A percentile compares a stretch with the other conserved stretches of the same genome.
These are phyloP conservation scores for Eira barbara DNA, from an alignment of 2,113 vertebrate species.

Conservation along the genomic window DNA sequence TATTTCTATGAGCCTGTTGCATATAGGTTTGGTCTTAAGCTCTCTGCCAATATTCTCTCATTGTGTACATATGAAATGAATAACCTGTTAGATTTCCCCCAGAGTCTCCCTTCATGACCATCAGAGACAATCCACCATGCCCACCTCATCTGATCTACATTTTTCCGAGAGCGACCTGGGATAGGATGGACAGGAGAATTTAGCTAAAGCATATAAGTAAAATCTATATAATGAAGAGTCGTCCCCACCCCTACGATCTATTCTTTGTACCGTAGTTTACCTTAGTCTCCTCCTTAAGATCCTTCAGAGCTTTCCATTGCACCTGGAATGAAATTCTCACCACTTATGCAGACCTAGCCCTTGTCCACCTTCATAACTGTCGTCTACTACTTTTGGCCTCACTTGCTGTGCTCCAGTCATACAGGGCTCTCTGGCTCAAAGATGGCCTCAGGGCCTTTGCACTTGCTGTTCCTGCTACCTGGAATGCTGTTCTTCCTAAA, in stretches of 20 bases:
- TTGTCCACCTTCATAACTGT: neutral
- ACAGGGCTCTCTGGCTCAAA: neutral
- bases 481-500: neutral
- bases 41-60: neutral
- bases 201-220: neutral
- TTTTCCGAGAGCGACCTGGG: neutral
- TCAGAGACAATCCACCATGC: neutral
- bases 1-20: neutral
- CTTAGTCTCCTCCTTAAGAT: neutral
- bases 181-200: neutral
- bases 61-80: neutral
- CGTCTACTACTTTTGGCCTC: neutral
- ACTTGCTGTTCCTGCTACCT: neutral
- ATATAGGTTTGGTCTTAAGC: neutral
- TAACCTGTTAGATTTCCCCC: neutral
- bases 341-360: neutral
- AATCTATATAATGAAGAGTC: neutral
- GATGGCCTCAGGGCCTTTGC: neutral
- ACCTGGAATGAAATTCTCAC: neutral
- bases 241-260: rapidly evolving
- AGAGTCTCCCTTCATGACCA: neutral
- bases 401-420: neutral
- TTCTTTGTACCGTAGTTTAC: neutral
- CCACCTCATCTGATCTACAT: neutral
- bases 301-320: neutral